Conservation (phyloP, 2,113 vertebrate genomes). For the Epinephelus moara region DNA sequence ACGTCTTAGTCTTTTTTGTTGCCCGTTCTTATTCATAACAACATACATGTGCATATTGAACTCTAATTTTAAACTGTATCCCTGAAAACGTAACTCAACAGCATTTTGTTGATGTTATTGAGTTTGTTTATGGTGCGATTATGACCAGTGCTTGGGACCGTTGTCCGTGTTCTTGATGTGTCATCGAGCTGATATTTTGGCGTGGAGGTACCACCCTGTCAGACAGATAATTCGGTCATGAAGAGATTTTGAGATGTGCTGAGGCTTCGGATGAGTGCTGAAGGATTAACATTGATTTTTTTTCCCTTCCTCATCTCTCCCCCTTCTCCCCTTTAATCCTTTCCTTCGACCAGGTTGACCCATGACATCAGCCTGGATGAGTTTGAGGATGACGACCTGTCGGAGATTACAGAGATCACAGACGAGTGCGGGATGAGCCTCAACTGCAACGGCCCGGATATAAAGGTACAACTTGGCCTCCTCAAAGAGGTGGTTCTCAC, state of each 20-base stretch:
- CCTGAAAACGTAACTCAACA: not conserved
- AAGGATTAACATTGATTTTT: conserved; percentile 30
- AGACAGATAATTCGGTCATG: conserved; percentile 9
- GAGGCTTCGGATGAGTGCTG: not conserved
- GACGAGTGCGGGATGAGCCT: conserved; percentile 95
- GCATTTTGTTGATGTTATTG: not conserved
- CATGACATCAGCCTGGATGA: conserved; percentile 98
- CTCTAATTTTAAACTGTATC: too few relatives aligned
- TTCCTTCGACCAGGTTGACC: conserved; percentile 89
- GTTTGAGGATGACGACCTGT: conserved; percentile 99
- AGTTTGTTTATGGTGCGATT: too few relatives aligned
- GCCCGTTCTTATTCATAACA: too few relatives aligned
- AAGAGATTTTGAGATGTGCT: conserved; percentile 26
- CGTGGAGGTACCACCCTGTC: not conserved
- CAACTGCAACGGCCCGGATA: conserved; percentile 91
- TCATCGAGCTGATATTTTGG: not conserved
- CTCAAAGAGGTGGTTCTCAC: not conserved
- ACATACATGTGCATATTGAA: too few relatives aligned
- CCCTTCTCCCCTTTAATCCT: conserved; percentile 16
- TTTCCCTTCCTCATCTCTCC: not conserved
- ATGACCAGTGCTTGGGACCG: not conserved
- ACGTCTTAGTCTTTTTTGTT: too few relatives aligned
- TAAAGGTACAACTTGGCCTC: conserved; percentile 83
- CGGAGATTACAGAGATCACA: conserved; percentile 93
- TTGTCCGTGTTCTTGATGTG: not conserved